Evolutionary conservation across 2,113 vertebrate species (phyloP).

Genomic region (Mobula hypostoma): DNA sequence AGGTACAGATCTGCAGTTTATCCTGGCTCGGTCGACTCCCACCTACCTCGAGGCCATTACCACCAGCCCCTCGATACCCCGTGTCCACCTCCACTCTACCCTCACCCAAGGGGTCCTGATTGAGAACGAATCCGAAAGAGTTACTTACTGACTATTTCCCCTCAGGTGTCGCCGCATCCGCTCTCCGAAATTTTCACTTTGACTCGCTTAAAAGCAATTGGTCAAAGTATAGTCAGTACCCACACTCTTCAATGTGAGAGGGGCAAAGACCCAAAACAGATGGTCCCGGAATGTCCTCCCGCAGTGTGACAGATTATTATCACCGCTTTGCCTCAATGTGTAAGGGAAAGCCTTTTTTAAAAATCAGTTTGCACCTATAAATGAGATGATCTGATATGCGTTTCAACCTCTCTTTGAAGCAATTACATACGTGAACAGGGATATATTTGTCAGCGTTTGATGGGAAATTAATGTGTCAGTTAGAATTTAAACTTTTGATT

Average conservation of each 20-base stretch:
- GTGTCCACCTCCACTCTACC: too few species aligned
- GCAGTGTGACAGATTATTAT: background rate
- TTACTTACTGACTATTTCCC: background rate
- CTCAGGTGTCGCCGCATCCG: background rate
- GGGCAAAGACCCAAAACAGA: background rate
- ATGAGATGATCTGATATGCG: background rate
- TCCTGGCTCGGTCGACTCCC: background rate
- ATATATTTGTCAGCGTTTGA: background rate
- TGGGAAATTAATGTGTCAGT: background rate
- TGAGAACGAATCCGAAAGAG: background rate
- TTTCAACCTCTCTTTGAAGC: background rate
- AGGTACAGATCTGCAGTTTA: background rate
- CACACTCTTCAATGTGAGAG: background rate
- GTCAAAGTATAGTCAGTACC: background rate
- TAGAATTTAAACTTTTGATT: background rate
- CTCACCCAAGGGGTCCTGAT: too few species aligned
- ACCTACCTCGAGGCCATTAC: background rate
- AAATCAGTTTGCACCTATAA: background rate
- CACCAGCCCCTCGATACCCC: background rate
- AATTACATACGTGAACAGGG: background rate
- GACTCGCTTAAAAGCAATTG: background rate
- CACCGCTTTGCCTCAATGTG: too few species aligned
- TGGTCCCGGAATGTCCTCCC: background rate
- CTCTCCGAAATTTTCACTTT: background rate
- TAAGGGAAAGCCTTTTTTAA: background rate